These are phyloP conservation scores for Paragorgia papillata DNA, from an alignment of 92 coral and sea anemone species.

Conservation along the genomic window DNA sequence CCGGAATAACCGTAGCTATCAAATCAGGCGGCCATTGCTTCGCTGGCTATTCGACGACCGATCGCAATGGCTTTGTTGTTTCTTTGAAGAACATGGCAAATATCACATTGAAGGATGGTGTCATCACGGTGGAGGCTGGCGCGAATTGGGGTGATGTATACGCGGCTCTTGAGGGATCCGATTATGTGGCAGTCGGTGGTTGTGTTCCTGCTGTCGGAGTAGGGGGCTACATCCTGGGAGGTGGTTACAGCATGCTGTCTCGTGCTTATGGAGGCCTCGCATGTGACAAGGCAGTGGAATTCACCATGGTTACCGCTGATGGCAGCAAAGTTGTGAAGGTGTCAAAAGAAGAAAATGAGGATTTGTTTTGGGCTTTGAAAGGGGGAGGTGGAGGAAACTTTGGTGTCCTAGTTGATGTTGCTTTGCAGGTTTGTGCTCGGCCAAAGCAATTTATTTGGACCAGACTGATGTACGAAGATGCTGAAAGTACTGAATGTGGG, in stretches of 20 bases:
- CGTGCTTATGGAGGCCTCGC: conserved; percentile 83
- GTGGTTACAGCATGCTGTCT: conserved; percentile 90
- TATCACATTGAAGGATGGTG: conserved; percentile 48
- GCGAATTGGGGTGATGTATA: conserved; percentile 82
- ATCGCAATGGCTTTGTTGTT: conserved; percentile 78
- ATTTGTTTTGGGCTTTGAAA: conserved; percentile 84
- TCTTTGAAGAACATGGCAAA: conserved; percentile 64
- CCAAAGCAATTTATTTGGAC: conserved; percentile 76
- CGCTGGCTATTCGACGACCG: conserved; percentile 82
- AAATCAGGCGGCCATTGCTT: conserved; percentile 87
- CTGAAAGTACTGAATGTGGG: conserved; percentile 64
- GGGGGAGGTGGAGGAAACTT: conserved; percentile 89
- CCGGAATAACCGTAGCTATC: conserved; percentile 63
- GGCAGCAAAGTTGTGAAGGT: conserved; percentile 63
- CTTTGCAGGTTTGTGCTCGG: conserved; percentile 61
- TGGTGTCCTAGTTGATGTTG: conserved; percentile 75
- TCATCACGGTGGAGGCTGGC: conserved; percentile 42
- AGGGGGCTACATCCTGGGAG: conserved; percentile 86
- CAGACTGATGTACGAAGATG: conserved; percentile 53
- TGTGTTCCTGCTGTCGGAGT: conserved; percentile 84
- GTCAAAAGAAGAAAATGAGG: conserved; percentile 62
- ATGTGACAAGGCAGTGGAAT: conserved; percentile 72
- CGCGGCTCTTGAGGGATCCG: conserved; percentile 57
- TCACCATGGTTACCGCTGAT: conserved; percentile 83
- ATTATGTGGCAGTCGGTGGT: conserved; percentile 81